A percentile compares a stretch with the other conserved stretches of the same genome.
phyloP scores from a whole-genome alignment of 1,140 invertebrate species.

The Lucilia sericata region DNA sequence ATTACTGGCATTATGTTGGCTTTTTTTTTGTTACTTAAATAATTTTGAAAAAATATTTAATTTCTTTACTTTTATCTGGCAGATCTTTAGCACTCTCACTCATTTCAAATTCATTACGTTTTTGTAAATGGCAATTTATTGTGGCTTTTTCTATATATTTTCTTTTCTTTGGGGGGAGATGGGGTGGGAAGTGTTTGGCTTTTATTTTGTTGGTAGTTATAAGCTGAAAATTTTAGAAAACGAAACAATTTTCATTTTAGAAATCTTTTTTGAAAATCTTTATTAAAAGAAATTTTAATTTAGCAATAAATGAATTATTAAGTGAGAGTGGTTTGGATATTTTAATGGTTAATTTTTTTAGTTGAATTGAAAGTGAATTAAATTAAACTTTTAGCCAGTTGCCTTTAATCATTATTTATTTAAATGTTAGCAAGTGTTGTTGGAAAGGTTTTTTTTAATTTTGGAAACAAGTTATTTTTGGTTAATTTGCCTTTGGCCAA shows the following conservation, averaged over 20 bases:
- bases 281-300: not conserved
- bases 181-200: not conserved
- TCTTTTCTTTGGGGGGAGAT: not conserved
- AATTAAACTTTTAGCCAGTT: not conserved
- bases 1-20: not conserved
- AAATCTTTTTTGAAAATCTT: not conserved
- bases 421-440: not conserved
- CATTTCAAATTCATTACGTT: not conserved
- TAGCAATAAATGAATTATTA: not conserved
- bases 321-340: not conserved
- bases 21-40: not conserved
- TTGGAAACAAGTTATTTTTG: not conserved
- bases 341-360: not conserved
- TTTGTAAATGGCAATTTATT: not conserved
- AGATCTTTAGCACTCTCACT: not conserved
- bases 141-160: not conserved
- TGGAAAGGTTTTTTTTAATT: not conserved
- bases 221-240: constrained; percentile 38
- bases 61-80: constrained; percentile 21
- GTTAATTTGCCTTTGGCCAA: not conserved
- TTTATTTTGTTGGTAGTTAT: not conserved
- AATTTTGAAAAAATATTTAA: not conserved
- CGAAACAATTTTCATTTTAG: constrained; percentile 21
- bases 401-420: not conserved
- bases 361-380: not conserved